These are phyloP conservation scores for Cataglyphis altisquamis DNA, from an alignment of 2,888 invertebrate species.

Conservation along the genomic window DNA sequence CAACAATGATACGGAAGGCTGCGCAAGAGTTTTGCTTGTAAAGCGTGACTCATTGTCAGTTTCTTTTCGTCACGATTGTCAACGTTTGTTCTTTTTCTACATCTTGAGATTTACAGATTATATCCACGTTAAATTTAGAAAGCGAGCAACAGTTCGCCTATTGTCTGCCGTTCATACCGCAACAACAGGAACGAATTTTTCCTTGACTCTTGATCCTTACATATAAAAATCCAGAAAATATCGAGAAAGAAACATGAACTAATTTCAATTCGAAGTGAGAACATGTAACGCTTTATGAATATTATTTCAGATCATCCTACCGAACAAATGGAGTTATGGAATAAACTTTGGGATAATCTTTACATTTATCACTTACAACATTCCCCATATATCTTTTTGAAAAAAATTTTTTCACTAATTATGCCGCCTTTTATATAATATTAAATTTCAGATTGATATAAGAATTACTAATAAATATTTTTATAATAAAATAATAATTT, in stretches of 20 bases:
- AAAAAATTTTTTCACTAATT: background rate
- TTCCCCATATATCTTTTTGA: background rate
- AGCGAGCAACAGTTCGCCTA: conserved; percentile 2
- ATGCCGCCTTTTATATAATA: background rate
- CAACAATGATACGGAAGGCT: conserved; percentile 41
- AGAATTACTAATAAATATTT: background rate
- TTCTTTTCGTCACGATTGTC: conserved; percentile 35
- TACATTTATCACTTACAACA: background rate
- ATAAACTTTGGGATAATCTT: background rate
- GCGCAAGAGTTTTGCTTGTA: conserved; percentile 15
- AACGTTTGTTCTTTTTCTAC: background rate
- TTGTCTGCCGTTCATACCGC: background rate
- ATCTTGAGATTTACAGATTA: conserved; percentile 38
- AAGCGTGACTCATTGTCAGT: conserved; percentile 32
- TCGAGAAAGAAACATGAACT: background rate
- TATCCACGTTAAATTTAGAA: conserved; percentile 42
- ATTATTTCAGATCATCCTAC: background rate
- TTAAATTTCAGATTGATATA: background rate
- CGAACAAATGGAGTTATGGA: background rate
- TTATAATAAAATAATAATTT: background rate
- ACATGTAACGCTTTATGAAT: background rate
- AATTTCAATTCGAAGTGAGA: background rate
- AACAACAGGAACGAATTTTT: background rate
- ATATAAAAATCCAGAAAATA: conserved; percentile 11
- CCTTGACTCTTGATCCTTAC: conserved; percentile 34